Evolutionary conservation across 2,113 vertebrate genomes (phyloP).

Genomic region (Macroglossus sobrinus): DNA sequence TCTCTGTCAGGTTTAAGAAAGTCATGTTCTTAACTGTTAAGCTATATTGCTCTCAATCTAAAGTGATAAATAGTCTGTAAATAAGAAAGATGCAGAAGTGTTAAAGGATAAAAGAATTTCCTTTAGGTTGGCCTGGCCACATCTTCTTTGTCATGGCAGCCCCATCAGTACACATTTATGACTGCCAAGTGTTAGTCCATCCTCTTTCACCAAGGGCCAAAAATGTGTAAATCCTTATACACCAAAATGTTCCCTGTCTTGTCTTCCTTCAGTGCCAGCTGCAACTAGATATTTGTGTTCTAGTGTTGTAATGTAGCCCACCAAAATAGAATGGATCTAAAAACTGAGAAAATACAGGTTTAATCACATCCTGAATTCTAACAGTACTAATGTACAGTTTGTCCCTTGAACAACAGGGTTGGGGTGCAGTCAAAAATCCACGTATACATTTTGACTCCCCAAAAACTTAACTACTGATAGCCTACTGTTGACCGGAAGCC

Average conservation of each 20-base stretch:
- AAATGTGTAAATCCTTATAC: not conserved
- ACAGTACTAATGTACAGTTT: not conserved
- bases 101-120: not conserved
- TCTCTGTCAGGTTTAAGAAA: not conserved
- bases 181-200: not conserved
- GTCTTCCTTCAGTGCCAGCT: not conserved
- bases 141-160: not conserved
- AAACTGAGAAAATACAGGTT: not conserved
- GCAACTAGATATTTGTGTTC: not conserved
- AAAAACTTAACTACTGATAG: not conserved
- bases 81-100: not conserved
- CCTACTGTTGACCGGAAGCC: not conserved
- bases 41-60: not conserved
- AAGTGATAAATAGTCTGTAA: not conserved
- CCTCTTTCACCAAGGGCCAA: not conserved
- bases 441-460: not conserved
- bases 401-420: not conserved
- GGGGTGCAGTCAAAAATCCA: not conserved
- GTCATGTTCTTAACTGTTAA: not conserved
- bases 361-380: not conserved
- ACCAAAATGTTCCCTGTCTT: not conserved
- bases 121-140: not conserved
- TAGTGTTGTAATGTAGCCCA: not conserved
- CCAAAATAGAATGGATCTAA: not conserved
- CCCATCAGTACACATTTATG: not conserved